Percentiles rank a stretch among this genome's conserved stretches.
Evolutionary conservation across 2,888 invertebrate species (phyloP).

Genomic region (Netelia melanura): DNA sequence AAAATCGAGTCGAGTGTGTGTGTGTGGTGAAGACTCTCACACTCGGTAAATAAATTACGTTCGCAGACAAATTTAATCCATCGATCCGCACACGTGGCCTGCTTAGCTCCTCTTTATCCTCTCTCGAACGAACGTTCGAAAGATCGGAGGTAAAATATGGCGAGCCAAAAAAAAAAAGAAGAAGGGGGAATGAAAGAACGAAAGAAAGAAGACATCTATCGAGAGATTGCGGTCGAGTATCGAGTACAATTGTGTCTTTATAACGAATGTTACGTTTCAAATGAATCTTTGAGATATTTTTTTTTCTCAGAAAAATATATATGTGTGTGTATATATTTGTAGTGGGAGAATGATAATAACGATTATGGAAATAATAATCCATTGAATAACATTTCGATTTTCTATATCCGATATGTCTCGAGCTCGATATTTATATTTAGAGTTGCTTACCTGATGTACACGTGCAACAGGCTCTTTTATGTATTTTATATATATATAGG

Average conservation of each 20-base stretch:
- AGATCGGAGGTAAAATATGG: neutral
- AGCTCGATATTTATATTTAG: neutral
- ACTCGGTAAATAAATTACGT: constrained; percentile 18
- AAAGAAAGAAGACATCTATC: neutral
- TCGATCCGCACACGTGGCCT: constrained; percentile 31
- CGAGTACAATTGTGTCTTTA: neutral
- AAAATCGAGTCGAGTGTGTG: neutral
- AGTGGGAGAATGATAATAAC: neutral
- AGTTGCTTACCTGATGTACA: constrained; percentile 24
- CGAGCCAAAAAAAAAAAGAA: neutral
- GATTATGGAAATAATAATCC: neutral
- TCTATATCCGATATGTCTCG: neutral
- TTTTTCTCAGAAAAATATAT: neutral
- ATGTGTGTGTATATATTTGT: neutral
- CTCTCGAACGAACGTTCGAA: constrained; percentile 15
- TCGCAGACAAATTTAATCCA: constrained; percentile 28
- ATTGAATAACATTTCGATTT: neutral
- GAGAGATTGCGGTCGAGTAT: neutral
- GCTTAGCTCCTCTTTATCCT: constrained; percentile 8
- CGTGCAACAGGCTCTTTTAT: constrained; percentile 48
- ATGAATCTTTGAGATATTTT: neutral
- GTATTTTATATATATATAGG: neutral
- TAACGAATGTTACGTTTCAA: neutral
- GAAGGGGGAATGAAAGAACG: too few species aligned
- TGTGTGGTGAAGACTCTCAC: neutral